Base-by-base conservation (phyloP, 2,113 vertebrate genomes). In the Peromyscus maniculatus region DNA sequence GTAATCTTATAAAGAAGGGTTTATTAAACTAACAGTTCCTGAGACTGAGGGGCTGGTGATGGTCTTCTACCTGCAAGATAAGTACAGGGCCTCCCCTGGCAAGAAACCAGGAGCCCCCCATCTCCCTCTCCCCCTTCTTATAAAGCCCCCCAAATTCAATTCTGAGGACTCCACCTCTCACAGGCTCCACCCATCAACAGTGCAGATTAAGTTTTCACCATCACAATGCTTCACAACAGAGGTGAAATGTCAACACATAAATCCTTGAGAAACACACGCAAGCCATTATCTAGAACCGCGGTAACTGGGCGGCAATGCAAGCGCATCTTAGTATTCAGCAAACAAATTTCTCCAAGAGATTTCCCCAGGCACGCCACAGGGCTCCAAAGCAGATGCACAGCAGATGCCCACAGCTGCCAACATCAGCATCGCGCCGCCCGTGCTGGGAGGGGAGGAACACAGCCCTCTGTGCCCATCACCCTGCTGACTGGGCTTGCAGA, bases 321-420 rank as follows among this genome's bases (percentile, higher is more conserved):
- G 97, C 91, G 96, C 33, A 95, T 89, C 93, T 75, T 94, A 87
- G 95, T 74, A 91, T 96, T 88, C 33, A 22, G 59, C n/a, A 89
- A 90, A 97, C 91, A 82, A 97, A 96, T 72, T 91, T 95, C 94
- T 83, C 95, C 95, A 1, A 59, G 90, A 95, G 91, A 96, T 97
- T 95, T 97, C 75, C 94, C 95, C 88, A 88, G 95, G 83, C 96
- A 93, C 91, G 59, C 78, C 69, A 97, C 95, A 78, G 95, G 78
- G 72, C 64, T 97, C 80, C 97, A 96, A 91, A 93, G 77, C 36
- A 80, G 77, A 88, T 55, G 55, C 55, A 13, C 74, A n/a, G 5
- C 96, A 93, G 97, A 78, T 43, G 71, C 43, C 49, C 3, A 0
- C 55, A 71, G 88, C 49, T 91, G 80, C 89, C 96, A 66, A 91